Percentiles rank a stretch among this genome's conserved stretches.
phyloP scores from a whole-genome alignment of 2,797 vertebrate species.

The Chelon labrosus region DNA sequence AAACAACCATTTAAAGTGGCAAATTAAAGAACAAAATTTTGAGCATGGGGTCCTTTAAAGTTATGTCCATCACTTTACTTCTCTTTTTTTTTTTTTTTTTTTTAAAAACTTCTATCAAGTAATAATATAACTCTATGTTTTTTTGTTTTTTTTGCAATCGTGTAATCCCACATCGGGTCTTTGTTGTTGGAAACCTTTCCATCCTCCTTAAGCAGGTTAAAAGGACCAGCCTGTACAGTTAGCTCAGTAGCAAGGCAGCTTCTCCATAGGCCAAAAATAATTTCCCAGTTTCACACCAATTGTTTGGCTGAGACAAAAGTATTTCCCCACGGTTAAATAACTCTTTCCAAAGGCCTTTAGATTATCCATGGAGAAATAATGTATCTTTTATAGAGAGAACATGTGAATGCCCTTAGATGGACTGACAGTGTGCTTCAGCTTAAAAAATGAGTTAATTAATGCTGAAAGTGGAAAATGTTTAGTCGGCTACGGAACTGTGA shows the following conservation, averaged over 20 bases:
- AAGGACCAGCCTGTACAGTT: constrained; percentile 10
- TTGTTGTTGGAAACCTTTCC: neutral
- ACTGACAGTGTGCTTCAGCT: constrained; percentile 30
- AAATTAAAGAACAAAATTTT: neutral
- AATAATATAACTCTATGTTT: neutral
- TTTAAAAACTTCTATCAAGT: neutral
- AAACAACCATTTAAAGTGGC: no score
- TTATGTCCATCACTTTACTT: neutral
- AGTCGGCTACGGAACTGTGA: constrained; percentile 50
- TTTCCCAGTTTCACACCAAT: constrained; percentile 28
- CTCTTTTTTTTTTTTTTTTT: neutral
- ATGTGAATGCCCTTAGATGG: constrained; percentile 37
- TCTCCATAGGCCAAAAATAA: constrained; percentile 9
- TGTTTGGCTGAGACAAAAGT: constrained; percentile 22
- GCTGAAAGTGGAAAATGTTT: constrained; percentile 61
- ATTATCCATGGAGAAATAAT: constrained; percentile 25
- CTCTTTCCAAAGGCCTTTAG: constrained; percentile 15
- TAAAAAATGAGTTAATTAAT: constrained; percentile 44
- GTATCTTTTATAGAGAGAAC: neutral
- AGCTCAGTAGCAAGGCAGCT: neutral
- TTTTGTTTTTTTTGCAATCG: constrained; percentile 24
- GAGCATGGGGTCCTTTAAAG: neutral
- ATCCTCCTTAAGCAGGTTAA: neutral
- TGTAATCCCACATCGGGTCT: neutral
- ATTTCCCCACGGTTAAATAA: constrained; percentile 16